Base-by-base conservation (phyloP, 2,113 vertebrate genomes). In the Choloepus hoffmanni region DNA sequence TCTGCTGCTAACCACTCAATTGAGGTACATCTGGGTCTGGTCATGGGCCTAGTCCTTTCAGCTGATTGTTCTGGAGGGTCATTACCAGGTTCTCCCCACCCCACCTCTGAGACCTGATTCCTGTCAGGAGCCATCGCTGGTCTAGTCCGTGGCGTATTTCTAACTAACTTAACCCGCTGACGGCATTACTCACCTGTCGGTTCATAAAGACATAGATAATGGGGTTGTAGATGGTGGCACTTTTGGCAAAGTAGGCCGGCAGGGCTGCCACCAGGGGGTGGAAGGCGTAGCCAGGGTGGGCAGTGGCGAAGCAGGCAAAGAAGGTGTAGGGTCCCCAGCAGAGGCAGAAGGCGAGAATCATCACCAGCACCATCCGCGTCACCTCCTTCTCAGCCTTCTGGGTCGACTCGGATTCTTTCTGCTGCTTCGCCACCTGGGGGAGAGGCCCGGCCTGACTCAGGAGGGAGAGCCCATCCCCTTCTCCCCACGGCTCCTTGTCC, bases 201-300 rank as follows among this genome's bases (percentile, higher is more conserved):
- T 99, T 99, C 99, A 99, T 99, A 97, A 99, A 99, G 96, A 99
- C 99, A 60, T 99, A 99, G 96, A 99, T 99, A 74, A 99, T 10
- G 21, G 99, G 99, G 97, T 99, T 99, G 97, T 99, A 99, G 98
- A 99, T 99, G 87, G 99, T 99, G 97, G 99, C 99, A 96, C 99
- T 99, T 98, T 99, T 99, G 95, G 99, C 99, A 97, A 99, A 99
- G 98, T 99, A 99, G 60, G 99, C 98, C 18, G 99, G 99, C 86
- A 99, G 40, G 2, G 99, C 97, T 28, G 99, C 99, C 79, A 98
- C 98, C 96, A 99, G 97, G 55, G 99, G 99, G 94, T 99, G 99
- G 97, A 99, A 99, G 91, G 99, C 89, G 70, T 99, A 99, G 90
- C 99, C 99, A 21, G 99, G 99, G 96, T 99, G 98, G 77, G 99